phyloP scores from a whole-genome alignment of 2,888 invertebrate genomes.

The Hirtodrosophila histrioides region DNA sequence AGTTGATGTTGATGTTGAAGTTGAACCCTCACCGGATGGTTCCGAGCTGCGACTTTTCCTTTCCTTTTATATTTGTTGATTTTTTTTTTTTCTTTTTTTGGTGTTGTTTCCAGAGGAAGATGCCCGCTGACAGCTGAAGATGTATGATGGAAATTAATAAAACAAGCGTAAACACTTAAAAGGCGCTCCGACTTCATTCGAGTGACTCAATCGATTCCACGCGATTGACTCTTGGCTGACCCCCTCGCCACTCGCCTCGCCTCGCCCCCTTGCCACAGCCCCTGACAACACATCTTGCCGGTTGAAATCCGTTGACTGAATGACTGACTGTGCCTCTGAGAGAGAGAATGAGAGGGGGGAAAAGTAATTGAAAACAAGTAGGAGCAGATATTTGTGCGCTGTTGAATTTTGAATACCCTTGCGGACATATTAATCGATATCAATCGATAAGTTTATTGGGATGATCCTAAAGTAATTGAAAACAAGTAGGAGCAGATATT shows the following conservation, averaged over 20 bases:
- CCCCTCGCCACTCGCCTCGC: background rate
- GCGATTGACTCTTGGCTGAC: constrained; percentile 37
- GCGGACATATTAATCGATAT: too few species aligned
- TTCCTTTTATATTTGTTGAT: too few species aligned
- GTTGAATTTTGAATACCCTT: too few species aligned
- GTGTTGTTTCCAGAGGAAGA: constrained; percentile 15
- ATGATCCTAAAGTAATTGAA: constrained; percentile 78
- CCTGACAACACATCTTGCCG: too few species aligned
- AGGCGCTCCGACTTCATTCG: constrained; percentile 57
- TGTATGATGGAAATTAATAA: constrained; percentile 81
- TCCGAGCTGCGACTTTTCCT: constrained; percentile 22
- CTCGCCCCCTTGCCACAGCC: constrained; percentile 13
- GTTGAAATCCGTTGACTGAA: constrained; percentile 34
- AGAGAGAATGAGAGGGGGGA: constrained; percentile 2
- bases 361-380: constrained; percentile 71
- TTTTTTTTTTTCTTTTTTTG: background rate
- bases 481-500: constrained; percentile 21
- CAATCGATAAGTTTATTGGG: too few species aligned
- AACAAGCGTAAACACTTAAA: constrained; percentile 81
- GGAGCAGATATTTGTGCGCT: too few species aligned
- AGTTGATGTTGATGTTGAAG: constrained; percentile 19
- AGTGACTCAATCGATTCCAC: constrained; percentile 70
- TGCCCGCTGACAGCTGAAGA: constrained; percentile 74
- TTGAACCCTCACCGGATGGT: background rate
- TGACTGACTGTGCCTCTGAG: constrained; percentile 11